Conservation (phyloP, 2,797 vertebrate species). For the Corythornis leucogaster region DNA sequence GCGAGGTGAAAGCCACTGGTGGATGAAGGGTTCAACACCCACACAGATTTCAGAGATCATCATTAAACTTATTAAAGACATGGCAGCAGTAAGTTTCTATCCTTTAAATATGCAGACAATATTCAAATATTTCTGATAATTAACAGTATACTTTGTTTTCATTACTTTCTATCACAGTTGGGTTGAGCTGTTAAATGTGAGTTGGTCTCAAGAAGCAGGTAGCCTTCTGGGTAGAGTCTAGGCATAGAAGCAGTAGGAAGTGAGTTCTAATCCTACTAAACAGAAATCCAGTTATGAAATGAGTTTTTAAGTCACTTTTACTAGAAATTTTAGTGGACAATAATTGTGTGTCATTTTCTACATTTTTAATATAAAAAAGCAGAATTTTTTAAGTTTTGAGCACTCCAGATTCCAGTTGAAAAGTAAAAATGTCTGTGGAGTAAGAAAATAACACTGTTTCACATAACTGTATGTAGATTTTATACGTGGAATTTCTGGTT, state of each 20-base stretch:
- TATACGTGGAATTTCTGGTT: too few relatives aligned
- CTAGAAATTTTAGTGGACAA: too few relatives aligned
- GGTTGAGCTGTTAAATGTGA: neutral
- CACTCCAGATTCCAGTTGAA: too few relatives aligned
- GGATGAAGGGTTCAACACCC: slow-evolving; percentile 99
- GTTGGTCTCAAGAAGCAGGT: neutral
- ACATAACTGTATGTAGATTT: too few relatives aligned
- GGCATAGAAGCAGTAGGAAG: neutral
- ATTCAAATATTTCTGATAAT: neutral
- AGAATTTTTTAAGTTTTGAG: too few relatives aligned
- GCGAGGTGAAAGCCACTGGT: slow-evolving; percentile 98
- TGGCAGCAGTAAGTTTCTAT: slow-evolving; percentile 92
- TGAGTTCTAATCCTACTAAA: neutral
- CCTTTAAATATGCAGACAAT: neutral
- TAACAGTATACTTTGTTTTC: neutral
- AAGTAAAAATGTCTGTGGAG: too few relatives aligned
- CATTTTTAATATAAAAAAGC: too few relatives aligned
- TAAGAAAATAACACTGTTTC: too few relatives aligned
- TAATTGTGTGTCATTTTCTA: too few relatives aligned
- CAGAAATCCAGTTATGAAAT: neutral
- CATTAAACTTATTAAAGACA: slow-evolving; percentile 98
- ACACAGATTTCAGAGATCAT: slow-evolving; percentile 99
- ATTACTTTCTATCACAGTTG: neutral
- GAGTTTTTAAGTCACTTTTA: neutral
- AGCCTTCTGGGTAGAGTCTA: neutral